These are phyloP conservation scores for Colostygia pectinataria DNA, from an alignment of 2,888 invertebrate species.

Conservation along the genomic window DNA sequence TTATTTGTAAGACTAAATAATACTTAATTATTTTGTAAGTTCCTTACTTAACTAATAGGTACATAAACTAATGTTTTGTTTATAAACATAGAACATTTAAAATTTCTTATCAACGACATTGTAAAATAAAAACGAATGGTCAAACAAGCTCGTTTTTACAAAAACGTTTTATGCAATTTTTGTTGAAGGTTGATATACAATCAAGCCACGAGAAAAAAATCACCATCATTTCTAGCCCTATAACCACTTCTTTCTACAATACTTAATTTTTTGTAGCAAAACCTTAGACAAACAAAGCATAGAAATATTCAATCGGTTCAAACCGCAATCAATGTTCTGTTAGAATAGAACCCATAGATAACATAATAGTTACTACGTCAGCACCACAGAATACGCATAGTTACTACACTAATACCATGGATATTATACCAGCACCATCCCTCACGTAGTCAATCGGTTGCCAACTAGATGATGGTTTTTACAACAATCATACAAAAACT, in stretches of 20 bases:
- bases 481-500: conserved; percentile 64
- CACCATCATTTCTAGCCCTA: neutral
- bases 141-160: too few species aligned
- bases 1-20: too few species aligned
- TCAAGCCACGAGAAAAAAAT: neutral
- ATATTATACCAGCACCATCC: conserved; percentile 12
- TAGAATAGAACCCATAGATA: conserved; percentile 42
- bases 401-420: conserved; percentile 4
- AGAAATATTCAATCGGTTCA: conserved; percentile 40
- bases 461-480: conserved; percentile 63
- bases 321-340: conserved; percentile 55
- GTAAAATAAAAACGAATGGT: too few species aligned
- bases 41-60: too few species aligned
- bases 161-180: too few species aligned
- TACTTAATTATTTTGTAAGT: too few species aligned
- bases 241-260: conserved; percentile 7
- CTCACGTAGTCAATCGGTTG: conserved; percentile 66
- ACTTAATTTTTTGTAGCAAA: conserved; percentile 35
- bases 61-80: too few species aligned
- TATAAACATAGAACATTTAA: too few species aligned
- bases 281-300: conserved; percentile 42
- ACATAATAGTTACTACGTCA: neutral
- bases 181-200: too few species aligned
- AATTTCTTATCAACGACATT: too few species aligned
- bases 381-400: conserved; percentile 1